Evolutionary conservation across 2,113 vertebrate genomes (phyloP).

Genomic region (Cyprinodon brontotheroides): DNA sequence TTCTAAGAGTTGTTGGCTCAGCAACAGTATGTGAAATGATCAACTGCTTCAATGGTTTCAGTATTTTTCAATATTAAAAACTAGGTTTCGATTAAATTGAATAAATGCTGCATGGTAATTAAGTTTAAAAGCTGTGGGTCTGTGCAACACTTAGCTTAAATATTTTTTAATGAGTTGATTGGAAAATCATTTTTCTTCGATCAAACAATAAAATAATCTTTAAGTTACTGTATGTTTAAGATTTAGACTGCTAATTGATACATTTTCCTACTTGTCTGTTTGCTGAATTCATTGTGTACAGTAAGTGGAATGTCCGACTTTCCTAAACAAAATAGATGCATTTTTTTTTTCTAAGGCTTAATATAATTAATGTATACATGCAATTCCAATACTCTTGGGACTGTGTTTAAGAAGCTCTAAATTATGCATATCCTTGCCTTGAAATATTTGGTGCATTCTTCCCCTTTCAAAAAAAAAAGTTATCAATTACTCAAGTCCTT

Average conservation of each 20-base stretch:
- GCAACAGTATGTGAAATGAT: constrained; percentile 37
- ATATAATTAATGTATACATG: background rate
- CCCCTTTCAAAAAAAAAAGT: background rate
- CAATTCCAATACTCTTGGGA: background rate
- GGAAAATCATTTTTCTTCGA: background rate
- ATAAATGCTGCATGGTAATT: constrained; percentile 35
- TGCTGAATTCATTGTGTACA: background rate
- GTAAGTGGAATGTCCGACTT: background rate
- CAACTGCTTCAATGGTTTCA: constrained; percentile 17
- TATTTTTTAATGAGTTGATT: constrained; percentile 3
- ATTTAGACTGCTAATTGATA: background rate
- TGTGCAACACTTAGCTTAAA: constrained; percentile 31
- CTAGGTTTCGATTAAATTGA: constrained; percentile 39
- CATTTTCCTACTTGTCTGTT: background rate
- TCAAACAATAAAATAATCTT: background rate
- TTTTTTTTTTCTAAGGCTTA: too few species aligned
- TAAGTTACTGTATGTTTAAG: background rate
- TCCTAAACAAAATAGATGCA: background rate
- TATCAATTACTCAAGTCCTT: too few species aligned
- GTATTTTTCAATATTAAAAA: constrained; percentile 33
- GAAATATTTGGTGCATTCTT: too few species aligned
- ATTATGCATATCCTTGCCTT: background rate
- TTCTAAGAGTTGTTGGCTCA: constrained; percentile 19
- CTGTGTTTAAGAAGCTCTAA: background rate
- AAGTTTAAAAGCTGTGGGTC: constrained; percentile 35